Evolutionary conservation across 2,797 vertebrate genomes (phyloP).

Genomic region (Oreortyx pictus): DNA sequence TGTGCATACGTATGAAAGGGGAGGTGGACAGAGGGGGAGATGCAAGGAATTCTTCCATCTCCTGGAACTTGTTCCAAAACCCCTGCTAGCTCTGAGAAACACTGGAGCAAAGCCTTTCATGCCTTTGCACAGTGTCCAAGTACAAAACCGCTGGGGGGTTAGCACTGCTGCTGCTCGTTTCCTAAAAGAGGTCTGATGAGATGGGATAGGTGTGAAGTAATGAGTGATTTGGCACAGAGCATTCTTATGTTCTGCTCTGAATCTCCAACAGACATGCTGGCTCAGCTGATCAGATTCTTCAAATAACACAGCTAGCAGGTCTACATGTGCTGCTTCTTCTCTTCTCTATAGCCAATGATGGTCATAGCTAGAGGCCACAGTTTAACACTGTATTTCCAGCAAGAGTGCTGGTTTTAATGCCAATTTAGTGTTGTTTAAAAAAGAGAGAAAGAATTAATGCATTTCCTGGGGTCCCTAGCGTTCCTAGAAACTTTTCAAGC

Average conservation of each 20-base stretch:
- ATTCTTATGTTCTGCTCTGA: conserved; percentile 49
- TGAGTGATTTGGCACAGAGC: conserved; percentile 26
- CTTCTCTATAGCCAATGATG: conserved; percentile 56
- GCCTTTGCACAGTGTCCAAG: not conserved
- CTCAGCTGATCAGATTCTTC: conserved; percentile 66
- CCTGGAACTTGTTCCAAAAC: not conserved
- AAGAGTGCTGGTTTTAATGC: conserved; percentile 27
- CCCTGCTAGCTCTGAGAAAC: not conserved
- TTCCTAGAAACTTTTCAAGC: conserved; percentile 23
- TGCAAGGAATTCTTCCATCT: not conserved
- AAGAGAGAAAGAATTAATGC: conserved; percentile 25
- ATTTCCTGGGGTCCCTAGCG: conserved; percentile 25
- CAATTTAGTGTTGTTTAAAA: conserved; percentile 15
- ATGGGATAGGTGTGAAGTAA: conserved; percentile 21
- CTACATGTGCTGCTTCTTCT: conserved; percentile 33
- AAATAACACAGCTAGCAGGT: conserved; percentile 58
- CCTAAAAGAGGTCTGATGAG: conserved; percentile 57
- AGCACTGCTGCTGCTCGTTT: conserved; percentile 21
- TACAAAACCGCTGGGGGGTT: accelerated
- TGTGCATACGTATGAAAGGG: not conserved
- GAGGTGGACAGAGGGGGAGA: not conserved
- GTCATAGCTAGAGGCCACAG: conserved; percentile 40
- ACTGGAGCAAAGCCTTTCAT: not conserved
- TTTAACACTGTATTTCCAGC: not conserved
- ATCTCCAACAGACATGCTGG: conserved; percentile 50